These are phyloP conservation scores for Aphodius granarius DNA, from an alignment of 2,888 invertebrate genomes.

Conservation along the genomic window DNA sequence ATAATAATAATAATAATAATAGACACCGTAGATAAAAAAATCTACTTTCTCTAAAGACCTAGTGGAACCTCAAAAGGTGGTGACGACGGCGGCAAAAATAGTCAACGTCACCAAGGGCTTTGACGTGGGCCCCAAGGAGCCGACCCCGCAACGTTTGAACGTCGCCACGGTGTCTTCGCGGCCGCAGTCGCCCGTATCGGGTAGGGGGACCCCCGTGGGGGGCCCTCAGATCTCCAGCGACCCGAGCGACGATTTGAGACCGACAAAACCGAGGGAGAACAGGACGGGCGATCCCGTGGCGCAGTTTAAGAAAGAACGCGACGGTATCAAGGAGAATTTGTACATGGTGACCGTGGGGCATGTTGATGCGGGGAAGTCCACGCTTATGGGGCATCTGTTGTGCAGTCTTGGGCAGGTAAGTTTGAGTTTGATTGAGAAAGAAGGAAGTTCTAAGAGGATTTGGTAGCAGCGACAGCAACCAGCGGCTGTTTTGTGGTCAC, in stretches of 20 bases:
- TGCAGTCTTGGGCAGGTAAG: constrained; percentile 78
- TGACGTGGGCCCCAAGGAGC: constrained; percentile 52
- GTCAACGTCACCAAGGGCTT: constrained; percentile 62
- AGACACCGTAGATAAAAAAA: no score
- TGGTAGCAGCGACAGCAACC: no score
- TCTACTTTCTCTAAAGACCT: no score
- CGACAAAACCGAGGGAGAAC: constrained; percentile 59
- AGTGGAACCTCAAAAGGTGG: constrained; percentile 31
- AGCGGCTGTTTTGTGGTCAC: no score
- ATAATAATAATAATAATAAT: no score
- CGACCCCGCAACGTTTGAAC: constrained; percentile 36
- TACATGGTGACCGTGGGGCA: constrained; percentile 95
- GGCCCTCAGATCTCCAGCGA: constrained; percentile 27
- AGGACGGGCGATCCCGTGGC: constrained; percentile 57
- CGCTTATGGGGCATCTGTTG: constrained; percentile 94
- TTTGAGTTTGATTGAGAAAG: constrained; percentile 10
- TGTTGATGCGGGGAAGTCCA: constrained; percentile 97
- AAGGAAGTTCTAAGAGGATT: no score
- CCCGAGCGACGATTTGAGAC: constrained; percentile 31
- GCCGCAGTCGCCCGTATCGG: constrained; percentile 70
- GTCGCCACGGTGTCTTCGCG: constrained; percentile 60
- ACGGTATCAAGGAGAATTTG: constrained; percentile 80
- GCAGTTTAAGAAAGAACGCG: constrained; percentile 74
- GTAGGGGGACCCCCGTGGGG: constrained; percentile 57
- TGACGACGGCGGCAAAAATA: constrained; percentile 53